Percentiles rank a stretch among this genome's conserved stretches.
phyloP scores from a whole-genome alignment of 2,113 vertebrate genomes.

The Anguilla rostrata region DNA sequence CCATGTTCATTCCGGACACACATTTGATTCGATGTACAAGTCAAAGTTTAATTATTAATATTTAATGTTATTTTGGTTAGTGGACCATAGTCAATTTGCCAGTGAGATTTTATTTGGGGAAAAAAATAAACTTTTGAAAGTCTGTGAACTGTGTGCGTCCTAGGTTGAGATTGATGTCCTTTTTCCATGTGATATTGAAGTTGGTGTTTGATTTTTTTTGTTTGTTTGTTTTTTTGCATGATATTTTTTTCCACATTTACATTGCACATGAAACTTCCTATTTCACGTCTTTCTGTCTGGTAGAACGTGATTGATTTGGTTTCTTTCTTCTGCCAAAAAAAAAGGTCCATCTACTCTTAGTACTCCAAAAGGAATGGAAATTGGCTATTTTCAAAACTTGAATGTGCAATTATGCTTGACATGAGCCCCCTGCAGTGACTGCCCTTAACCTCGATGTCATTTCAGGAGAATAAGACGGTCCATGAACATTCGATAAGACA shows the following conservation, averaged over 20 bases:
- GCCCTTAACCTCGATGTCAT: not conserved
- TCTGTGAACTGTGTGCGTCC: too few relatives aligned
- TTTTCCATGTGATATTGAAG: not conserved
- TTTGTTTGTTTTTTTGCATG: not conserved
- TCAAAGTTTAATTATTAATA: too few relatives aligned
- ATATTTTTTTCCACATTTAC: not conserved
- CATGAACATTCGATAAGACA: not conserved
- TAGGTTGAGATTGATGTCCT: not conserved
- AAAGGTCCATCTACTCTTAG: not conserved
- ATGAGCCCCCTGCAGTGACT: not conserved
- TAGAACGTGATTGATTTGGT: not conserved
- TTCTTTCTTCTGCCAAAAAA: not conserved
- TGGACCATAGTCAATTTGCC: too few relatives aligned
- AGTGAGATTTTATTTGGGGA: too few relatives aligned
- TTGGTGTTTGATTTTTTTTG: not conserved
- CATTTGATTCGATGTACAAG: not conserved
- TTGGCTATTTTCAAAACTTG: not conserved
- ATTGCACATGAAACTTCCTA: not conserved
- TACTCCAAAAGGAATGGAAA: not conserved
- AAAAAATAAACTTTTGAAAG: too few relatives aligned
- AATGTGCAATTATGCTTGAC: not conserved
- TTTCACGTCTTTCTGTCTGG: not conserved
- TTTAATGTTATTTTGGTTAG: too few relatives aligned
- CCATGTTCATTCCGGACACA: not conserved
- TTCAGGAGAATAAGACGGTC: not conserved